Conservation (phyloP, 2,888 invertebrate species). For the Selenia dentaria region DNA sequence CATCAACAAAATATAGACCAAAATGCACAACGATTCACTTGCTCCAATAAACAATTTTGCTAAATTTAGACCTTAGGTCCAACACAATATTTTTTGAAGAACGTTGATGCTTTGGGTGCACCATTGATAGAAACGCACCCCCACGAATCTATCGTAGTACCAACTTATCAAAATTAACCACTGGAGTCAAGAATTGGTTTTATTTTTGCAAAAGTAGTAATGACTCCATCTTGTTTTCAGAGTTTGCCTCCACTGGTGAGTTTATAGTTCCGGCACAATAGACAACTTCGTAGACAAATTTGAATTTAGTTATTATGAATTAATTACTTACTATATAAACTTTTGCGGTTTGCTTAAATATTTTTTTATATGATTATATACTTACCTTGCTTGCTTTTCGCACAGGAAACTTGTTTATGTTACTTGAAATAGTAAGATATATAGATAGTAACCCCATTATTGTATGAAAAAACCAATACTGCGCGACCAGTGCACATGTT, state of each 20-base stretch:
- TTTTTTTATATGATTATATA: background rate
- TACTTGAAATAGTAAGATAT: no score
- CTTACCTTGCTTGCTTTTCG: slow-evolving; percentile 7
- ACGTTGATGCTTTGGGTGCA: slow-evolving; percentile 12
- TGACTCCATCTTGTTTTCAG: slow-evolving; percentile 84
- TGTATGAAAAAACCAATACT: no score
- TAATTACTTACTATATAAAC: background rate
- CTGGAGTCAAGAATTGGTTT: slow-evolving; percentile 79
- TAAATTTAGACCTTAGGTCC: slow-evolving; percentile 15
- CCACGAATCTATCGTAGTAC: slow-evolving; percentile 41
- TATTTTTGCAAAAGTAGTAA: slow-evolving; percentile 75
- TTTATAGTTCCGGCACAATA: slow-evolving; percentile 72
- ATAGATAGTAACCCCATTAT: no score
- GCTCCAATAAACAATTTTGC: background rate
- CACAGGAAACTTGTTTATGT: background rate
- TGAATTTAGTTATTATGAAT: slow-evolving; percentile 10
- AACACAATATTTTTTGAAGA: slow-evolving; percentile 1
- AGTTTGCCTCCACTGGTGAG: slow-evolving; percentile 84
- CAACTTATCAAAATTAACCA: slow-evolving; percentile 68
- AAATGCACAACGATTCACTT: slow-evolving; percentile 12
- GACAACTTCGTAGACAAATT: slow-evolving; percentile 31
- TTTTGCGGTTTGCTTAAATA: slow-evolving; percentile 21
- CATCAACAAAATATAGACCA: slow-evolving; percentile 6
- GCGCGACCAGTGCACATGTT: no score
- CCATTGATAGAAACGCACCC: slow-evolving; percentile 35